A percentile compares a stretch with the other conserved stretches of the same genome.
Conservation (phyloP, 2,113 vertebrate genomes). For the Tinamus guttatus region DNA sequence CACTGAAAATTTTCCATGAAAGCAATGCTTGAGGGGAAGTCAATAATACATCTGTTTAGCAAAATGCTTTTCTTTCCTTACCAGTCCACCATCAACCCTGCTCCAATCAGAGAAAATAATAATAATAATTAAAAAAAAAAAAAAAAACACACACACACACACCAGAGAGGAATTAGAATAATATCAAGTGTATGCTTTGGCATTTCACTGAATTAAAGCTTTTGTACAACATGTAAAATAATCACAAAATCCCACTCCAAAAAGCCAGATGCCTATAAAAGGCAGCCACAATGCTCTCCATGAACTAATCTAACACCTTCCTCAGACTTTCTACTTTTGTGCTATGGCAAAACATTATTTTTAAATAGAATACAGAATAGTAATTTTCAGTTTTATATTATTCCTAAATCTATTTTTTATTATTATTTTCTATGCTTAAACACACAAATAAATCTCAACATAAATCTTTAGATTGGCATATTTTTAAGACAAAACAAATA, state of each 20-base stretch:
- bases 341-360: not conserved
- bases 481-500: not conserved
- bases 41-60: not conserved
- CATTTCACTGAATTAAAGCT: conserved; percentile 21
- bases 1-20: not conserved
- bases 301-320: not conserved
- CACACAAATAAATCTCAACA: not conserved
- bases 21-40: rapidly evolving
- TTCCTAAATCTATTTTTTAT: not conserved
- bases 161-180: not conserved
- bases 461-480: not conserved
- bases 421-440: not conserved
- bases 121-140: not conserved
- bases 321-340: not conserved
- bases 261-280: not conserved
- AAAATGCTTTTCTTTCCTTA: not conserved
- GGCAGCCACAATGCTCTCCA: not conserved
- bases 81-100: not conserved
- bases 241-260: not conserved
- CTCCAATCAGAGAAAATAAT: not conserved
- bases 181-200: not conserved
- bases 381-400: not conserved
- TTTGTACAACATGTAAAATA: not conserved
- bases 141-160: too few relatives aligned
- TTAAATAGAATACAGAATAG: not conserved